Conservation (phyloP, 1,140 invertebrate species). For the Lutraria rhynchaena region DNA sequence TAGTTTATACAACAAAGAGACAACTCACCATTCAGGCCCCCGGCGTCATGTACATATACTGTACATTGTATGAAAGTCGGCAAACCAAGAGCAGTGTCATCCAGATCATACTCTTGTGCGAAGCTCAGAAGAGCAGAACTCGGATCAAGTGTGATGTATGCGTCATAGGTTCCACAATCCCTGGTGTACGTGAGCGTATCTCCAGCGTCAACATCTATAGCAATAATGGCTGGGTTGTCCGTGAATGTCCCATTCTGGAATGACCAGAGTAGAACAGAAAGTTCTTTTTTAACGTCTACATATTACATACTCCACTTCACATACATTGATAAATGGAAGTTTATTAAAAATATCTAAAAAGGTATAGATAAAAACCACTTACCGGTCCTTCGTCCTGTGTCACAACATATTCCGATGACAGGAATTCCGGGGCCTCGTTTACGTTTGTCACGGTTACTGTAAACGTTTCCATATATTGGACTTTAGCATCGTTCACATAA, state of each 20-base stretch:
- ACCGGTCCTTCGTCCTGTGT: conserved; percentile 44
- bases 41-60: conserved; percentile 44
- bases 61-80: conserved; percentile 44
- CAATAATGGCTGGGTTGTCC: background rate
- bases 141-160: conserved; percentile 51
- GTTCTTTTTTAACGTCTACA: no score
- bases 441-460: conserved; percentile 41
- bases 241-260: background rate
- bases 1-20: no score
- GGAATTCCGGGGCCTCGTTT: conserved; percentile 55
- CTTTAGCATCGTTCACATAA: conserved; percentile 49
- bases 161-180: conserved; percentile 50
- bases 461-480: conserved; percentile 31
- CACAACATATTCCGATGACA: conserved; percentile 28
- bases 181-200: conserved; percentile 49
- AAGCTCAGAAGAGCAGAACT: conserved; percentile 20
- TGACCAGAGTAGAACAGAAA: no score
- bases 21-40: conserved; percentile 31
- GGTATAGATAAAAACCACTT: no score
- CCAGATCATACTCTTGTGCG: conserved; percentile 52
- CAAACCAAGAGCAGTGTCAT: conserved; percentile 28
- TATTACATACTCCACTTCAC: no score
- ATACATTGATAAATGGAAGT: no score
- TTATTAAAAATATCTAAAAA: no score
- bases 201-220: conserved; percentile 49